Conservation (phyloP, 1,140 invertebrate genomes). For the Lerema accius region DNA sequence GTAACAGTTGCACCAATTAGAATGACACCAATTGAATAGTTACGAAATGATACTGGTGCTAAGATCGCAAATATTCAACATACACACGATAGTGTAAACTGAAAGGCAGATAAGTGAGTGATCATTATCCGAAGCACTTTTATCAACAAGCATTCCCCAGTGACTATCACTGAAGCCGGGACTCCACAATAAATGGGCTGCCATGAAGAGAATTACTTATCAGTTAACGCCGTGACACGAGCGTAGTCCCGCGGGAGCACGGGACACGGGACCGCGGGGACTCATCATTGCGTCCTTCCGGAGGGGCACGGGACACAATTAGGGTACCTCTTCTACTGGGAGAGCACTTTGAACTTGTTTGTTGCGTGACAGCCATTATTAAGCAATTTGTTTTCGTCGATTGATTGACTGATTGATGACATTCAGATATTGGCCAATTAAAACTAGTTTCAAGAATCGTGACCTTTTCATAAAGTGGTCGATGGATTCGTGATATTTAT, state of each 20-base stretch:
- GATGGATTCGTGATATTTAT: too few relatives aligned
- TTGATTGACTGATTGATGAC: too few relatives aligned
- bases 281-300: constrained; percentile 49
- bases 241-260: constrained; percentile 29
- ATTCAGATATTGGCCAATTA: too few relatives aligned
- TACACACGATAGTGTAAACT: too few relatives aligned
- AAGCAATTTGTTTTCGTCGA: neutral
- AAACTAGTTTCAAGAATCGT: too few relatives aligned
- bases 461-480: too few relatives aligned
- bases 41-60: too few relatives aligned
- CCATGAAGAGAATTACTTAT: constrained; percentile 36
- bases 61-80: too few relatives aligned
- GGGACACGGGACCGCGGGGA: constrained; percentile 41
- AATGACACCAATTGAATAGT: too few relatives aligned
- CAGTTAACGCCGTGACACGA: constrained; percentile 35
- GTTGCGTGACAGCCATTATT: neutral
- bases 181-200: constrained; percentile 10
- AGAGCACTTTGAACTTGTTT: constrained; percentile 9
- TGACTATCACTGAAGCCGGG: constrained; percentile 1
- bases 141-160: constrained; percentile 10
- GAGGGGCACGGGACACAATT: constrained; percentile 33
- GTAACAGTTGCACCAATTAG: too few relatives aligned
- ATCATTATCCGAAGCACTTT: neutral
- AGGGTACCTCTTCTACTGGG: constrained; percentile 19
- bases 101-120: too few relatives aligned